A percentile compares a stretch with the other conserved stretches of the same genome.
Evolutionary conservation across 2,113 vertebrate species (phyloP).

Genomic region (Xiphophorus hellerii): DNA sequence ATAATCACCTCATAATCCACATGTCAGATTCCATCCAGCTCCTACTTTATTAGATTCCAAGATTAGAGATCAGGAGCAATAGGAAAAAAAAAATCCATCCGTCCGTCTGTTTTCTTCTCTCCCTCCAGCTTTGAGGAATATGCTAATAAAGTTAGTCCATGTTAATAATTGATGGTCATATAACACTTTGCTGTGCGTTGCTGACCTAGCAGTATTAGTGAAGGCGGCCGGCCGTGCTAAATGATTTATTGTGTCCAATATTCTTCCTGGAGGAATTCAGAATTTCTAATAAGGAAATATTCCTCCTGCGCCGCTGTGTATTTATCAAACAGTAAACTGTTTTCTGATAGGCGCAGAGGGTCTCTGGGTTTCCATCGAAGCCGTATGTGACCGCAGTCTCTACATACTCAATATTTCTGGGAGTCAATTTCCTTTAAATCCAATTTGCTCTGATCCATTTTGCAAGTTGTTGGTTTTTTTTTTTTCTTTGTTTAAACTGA

Average conservation of each 20-base stretch:
- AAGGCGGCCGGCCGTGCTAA: slow-evolving; percentile 62
- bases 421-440: slow-evolving; percentile 70
- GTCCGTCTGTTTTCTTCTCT: slow-evolving; percentile 29
- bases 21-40: slow-evolving; percentile 80
- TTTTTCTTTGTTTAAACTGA: slow-evolving; percentile 38
- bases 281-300: slow-evolving; percentile 78
- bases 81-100: slow-evolving; percentile 12
- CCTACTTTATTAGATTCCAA: slow-evolving; percentile 70
- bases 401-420: slow-evolving; percentile 65
- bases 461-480: slow-evolving; percentile 32
- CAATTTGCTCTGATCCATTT: slow-evolving; percentile 60
- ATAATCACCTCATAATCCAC: slow-evolving; percentile 84
- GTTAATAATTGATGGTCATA: slow-evolving; percentile 82
- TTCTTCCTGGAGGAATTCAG: slow-evolving; percentile 72
- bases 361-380: slow-evolving; percentile 52
- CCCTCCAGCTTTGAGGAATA: slow-evolving; percentile 50
- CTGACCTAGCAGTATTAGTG: slow-evolving; percentile 76
- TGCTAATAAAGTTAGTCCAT: slow-evolving; percentile 72
- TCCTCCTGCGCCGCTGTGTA: slow-evolving; percentile 64
- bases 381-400: slow-evolving; percentile 37
- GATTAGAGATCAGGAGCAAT: slow-evolving; percentile 45
- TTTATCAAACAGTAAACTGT: slow-evolving; percentile 63
- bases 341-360: slow-evolving; percentile 58
- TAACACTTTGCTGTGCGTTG: slow-evolving; percentile 68
- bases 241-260: slow-evolving; percentile 78